phyloP scores from a whole-genome alignment of 2,797 vertebrate species.

The Melanotaenia pygmaea region DNA sequence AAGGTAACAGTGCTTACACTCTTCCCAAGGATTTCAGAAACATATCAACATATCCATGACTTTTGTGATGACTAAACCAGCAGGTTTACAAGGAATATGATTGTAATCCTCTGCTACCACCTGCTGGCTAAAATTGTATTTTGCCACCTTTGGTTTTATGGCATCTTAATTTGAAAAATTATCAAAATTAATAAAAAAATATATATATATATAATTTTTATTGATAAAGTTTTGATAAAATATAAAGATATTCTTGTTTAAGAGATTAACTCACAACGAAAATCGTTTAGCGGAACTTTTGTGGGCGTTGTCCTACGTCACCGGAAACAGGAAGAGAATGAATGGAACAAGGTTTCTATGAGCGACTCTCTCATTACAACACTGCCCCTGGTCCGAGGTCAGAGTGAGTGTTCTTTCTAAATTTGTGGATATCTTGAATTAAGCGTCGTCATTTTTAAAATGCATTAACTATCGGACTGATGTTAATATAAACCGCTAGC shows the following conservation, averaged over 20 bases:
- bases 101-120: slow-evolving; percentile 49
- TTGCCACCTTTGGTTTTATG: neutral
- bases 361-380: slow-evolving; percentile 6
- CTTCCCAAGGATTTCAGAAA: neutral
- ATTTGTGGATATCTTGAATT: neutral
- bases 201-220: too few relatives aligned
- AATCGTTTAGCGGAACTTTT: neutral
- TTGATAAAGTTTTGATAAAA: neutral
- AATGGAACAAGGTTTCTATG: slow-evolving; percentile 9
- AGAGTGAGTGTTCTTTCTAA: slow-evolving; percentile 11
- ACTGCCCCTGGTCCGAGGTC: slow-evolving; percentile 51
- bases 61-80: neutral
- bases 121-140: slow-evolving; percentile 33
- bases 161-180: neutral
- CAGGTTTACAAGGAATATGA: neutral
- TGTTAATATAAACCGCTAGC: neutral
- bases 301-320: slow-evolving; percentile 45
- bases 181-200: neutral
- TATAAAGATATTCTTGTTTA: neutral
- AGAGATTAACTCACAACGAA: neutral
- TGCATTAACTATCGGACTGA: accelerated
- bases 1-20: neutral
- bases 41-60: neutral
- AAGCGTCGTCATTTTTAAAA: neutral
- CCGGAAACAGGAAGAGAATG: slow-evolving; percentile 70